A percentile compares a stretch with the other conserved stretches of the same genome.
Conservation (phyloP, 1,140 invertebrate species). For the Leptinotarsa undecemlineata region DNA sequence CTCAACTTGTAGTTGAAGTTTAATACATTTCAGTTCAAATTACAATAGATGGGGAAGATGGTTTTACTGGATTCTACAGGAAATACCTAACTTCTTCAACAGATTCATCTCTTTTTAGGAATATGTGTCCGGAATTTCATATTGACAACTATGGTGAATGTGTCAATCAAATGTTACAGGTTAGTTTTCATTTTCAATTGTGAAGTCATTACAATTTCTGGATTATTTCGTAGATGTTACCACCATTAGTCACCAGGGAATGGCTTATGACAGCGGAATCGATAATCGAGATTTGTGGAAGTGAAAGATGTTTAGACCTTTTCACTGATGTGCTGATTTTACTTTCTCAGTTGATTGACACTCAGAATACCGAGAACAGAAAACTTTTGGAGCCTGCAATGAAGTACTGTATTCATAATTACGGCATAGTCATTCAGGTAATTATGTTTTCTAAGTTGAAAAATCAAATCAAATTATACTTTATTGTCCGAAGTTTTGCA, state of each 20-base stretch:
- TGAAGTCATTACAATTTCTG: no score
- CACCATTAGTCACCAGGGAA: slow-evolving; percentile 43
- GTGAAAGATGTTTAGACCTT: slow-evolving; percentile 35
- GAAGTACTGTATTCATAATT: slow-evolving; percentile 46
- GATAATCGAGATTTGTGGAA: slow-evolving; percentile 30
- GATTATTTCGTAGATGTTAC: slow-evolving; percentile 43
- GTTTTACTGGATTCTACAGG: slow-evolving; percentile 30
- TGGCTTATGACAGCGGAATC: slow-evolving; percentile 43
- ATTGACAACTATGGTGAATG: slow-evolving; percentile 36
- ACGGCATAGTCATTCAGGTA: slow-evolving; percentile 45
- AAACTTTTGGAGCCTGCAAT: slow-evolving; percentile 38
- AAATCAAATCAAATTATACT: no score
- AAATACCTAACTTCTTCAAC: slow-evolving; percentile 12
- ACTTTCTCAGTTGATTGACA: slow-evolving; percentile 43
- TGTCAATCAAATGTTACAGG: slow-evolving; percentile 42
- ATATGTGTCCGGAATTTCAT: slow-evolving; percentile 32
- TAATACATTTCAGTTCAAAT: not conserved
- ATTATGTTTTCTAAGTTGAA: slow-evolving; percentile 3
- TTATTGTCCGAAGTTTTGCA: no score
- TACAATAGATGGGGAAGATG: slow-evolving; percentile 21
- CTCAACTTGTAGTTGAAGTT: not conserved
- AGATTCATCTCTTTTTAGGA: slow-evolving; percentile 18
- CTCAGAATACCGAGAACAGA: slow-evolving; percentile 35
- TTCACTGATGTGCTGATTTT: slow-evolving; percentile 45
- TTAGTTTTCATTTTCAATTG: slow-evolving; percentile 19